Evolutionary conservation across 2,888 invertebrate genomes (phyloP).

Genomic region (Caenorhabditis sp.): DNA sequence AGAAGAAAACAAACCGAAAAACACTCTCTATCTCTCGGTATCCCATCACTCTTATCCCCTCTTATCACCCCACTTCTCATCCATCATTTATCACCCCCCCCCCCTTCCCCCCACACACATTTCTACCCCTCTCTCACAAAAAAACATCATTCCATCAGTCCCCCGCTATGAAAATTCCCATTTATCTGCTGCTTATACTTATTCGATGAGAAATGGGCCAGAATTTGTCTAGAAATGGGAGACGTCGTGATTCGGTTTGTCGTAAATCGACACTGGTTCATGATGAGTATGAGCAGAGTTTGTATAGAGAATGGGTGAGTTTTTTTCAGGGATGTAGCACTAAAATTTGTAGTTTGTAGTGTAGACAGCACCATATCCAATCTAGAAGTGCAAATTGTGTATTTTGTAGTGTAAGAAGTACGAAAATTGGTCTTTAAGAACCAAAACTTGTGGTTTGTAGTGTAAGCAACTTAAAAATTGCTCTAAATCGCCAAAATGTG

Average conservation of each 20-base stretch:
- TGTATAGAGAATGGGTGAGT: slow-evolving; percentile 47
- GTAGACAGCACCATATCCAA: not conserved
- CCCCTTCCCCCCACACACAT: no score
- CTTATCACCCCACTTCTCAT: slow-evolving; percentile 29
- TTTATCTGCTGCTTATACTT: no score
- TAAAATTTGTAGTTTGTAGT: no score
- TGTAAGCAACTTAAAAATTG: no score
- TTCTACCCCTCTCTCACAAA: not conserved
- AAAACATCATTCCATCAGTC: not conserved
- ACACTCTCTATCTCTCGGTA: slow-evolving; percentile 18
- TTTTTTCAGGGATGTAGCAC: no score
- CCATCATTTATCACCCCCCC: slow-evolving; percentile 28
- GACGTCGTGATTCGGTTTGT: not conserved
- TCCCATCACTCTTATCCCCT: slow-evolving; percentile 10
- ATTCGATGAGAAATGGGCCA: slow-evolving; percentile 26
- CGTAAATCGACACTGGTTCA: slow-evolving; percentile 23
- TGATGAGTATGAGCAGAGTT: slow-evolving; percentile 35
- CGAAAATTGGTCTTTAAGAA: no score
- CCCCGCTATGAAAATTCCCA: not conserved
- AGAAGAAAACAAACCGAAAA: not conserved
- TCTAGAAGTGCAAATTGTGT: not conserved
- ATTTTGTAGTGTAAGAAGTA: no score
- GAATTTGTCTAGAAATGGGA: slow-evolving; percentile 4
- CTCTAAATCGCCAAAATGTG: no score
- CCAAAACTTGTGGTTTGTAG: no score